Base-by-base conservation (phyloP, 2,113 vertebrate genomes). In the Notothenia coriiceps region DNA sequence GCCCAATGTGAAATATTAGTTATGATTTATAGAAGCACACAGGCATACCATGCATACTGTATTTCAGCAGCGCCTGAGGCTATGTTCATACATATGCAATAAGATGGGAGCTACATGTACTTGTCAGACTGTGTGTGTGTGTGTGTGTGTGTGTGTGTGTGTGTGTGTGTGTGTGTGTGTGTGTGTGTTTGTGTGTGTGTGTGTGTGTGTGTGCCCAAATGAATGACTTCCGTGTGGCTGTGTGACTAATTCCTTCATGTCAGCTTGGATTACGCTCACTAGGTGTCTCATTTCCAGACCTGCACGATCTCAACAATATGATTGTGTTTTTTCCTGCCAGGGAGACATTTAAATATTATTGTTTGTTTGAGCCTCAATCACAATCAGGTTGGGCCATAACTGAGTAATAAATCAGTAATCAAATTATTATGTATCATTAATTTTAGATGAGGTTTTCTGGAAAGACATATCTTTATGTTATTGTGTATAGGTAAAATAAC, bases 1-100 rank as follows among this genome's bases (percentile, higher is more conserved):
- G 85, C 85, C 83, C 89, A 85, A 80, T 80, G 88, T 90, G 74
- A 88, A 85, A 88, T 76, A 88, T 91, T 92, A 86, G 91, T 93
- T 90, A 86, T 81, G 61, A 91, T 74, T 89, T 84, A 83, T 73
- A 68, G 71, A 68, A 18, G 69, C 74, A 65, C 72, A 76, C 74
- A 70, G 49, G 61, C 67, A 80, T 71, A 69, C 66, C 74, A 56
- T 70, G 71, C 76, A 76, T 72, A 70, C 52, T 80, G 82, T 79
- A 63, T 86, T 70, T 79, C 59, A 81, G 60, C 1, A 33, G 35
- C 29, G 43, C 88, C 77, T 6, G 20, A 68, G 74, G 88, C 85
- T 75, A 44, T 15, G 17, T 51, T 25, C 69, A 87, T 89, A 73
- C 80, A 83, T 84, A 86, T 84, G 88, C 74, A 88, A 70, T 74